A percentile compares a stretch with the other conserved stretches of the same genome.
Conservation (phyloP, 2,888 invertebrate species). For the Zootermopsis nevadensis region DNA sequence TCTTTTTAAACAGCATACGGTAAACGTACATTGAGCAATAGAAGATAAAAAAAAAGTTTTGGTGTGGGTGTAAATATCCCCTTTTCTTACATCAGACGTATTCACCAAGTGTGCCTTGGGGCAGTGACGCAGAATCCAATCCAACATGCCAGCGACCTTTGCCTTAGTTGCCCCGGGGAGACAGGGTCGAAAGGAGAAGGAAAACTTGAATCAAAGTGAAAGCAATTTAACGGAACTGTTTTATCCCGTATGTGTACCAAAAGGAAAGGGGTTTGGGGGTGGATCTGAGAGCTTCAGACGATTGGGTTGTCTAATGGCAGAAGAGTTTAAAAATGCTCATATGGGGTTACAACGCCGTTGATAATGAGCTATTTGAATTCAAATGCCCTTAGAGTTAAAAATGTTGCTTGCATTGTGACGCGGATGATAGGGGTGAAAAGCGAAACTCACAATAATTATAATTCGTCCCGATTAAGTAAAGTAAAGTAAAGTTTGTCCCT, state of each 20-base stretch:
- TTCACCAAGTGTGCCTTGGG: slow-evolving; percentile 28
- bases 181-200: neutral
- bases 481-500: no score
- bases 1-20: neutral
- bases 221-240: slow-evolving; percentile 36
- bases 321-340: slow-evolving; percentile 15
- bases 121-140: neutral
- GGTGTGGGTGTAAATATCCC: neutral
- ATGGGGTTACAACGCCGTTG: neutral
- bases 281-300: slow-evolving; percentile 6
- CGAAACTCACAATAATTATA: neutral
- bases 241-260: slow-evolving; percentile 21
- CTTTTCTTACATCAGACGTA: neutral
- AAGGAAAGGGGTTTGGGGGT: slow-evolving; percentile 7
- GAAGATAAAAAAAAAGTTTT: slow-evolving; percentile 1
- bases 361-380: slow-evolving; percentile 8
- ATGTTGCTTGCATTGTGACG: neutral
- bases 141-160: slow-evolving; percentile 13
- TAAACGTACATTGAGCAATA: neutral
- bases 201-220: slow-evolving; percentile 36
- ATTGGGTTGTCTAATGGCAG: slow-evolving; percentile 26
- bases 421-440: slow-evolving; percentile 2
- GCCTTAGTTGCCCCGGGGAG: neutral
- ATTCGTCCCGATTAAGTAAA: neutral
- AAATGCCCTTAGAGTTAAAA: neutral